Base-by-base conservation (phyloP, 1,140 invertebrate genomes). In the Papilio dardanus region DNA sequence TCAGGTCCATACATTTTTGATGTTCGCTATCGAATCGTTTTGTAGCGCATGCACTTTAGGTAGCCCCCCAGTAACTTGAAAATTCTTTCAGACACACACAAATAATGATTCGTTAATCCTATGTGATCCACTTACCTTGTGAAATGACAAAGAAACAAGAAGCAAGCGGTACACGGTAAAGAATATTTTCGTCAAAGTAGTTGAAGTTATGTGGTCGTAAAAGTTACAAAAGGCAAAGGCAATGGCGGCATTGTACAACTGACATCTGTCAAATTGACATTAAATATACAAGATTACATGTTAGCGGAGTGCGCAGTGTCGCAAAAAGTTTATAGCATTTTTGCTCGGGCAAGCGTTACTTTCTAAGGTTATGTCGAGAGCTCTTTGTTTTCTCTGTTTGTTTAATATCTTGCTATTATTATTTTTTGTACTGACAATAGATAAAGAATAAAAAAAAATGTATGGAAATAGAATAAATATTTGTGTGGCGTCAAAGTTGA, bases 261-360 rank as follows among this genome's bases (percentile, higher is more conserved):
- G 65, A 66, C 77, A 82, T 80, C 74, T 78, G 76, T 80, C 76
- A 77, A 75, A 69, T 74, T 74, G 74, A 82, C 78, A 78, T 82
- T 78, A 82, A 82, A 82, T 77, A 78, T 71, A 77, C 75, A 77
- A 82, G 78, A 82, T 82, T 82, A 82, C 74, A 82, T 54, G 73
- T 78, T 78, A 67, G 67, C 74, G 42, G 50, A 77, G 66, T 75
- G 62, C 74, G 77, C 69, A 77, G 58, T 77, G 75, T 80, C 79
- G 76, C 81, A 82, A 82, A 82, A 80, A 82, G 46, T 80, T 76
- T 68, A 68, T 69, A 50, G 74, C 46, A 69, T 30, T 37, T 69
- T 58, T 21, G 37, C 46, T 42, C 74, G 74, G 31, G 31, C 67
- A 69, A 69, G 67, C 67, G 33, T 69, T 37, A 69, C 67, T 69